phyloP scores from a whole-genome alignment of 2,113 vertebrate species.

The human region DNA sequence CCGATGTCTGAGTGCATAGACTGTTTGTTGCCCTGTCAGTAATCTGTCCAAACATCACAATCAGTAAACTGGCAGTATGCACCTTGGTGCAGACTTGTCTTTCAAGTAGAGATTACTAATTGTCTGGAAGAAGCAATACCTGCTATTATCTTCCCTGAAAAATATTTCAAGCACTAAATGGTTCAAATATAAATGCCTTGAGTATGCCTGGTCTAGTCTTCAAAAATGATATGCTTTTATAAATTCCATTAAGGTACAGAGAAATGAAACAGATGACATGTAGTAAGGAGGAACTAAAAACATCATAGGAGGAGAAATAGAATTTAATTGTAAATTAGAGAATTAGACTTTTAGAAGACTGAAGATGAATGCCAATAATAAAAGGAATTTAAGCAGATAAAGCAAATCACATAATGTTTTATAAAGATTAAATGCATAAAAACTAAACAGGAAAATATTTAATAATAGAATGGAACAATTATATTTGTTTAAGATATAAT shows the following conservation, averaged over 20 bases:
- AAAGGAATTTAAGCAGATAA: neutral
- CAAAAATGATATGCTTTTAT: neutral
- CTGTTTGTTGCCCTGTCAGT: conserved; percentile 13
- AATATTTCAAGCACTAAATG: conserved; percentile 44
- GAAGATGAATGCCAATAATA: neutral
- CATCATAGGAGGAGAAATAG: neutral
- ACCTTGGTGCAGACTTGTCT: neutral
- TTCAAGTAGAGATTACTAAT: conserved; percentile 41
- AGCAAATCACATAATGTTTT: neutral
- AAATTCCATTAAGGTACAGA: neutral
- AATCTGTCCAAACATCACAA: neutral
- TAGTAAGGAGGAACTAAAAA: neutral
- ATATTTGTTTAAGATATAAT: neutral
- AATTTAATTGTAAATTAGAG: neutral
- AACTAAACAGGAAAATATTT: neutral
- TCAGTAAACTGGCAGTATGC: neutral
- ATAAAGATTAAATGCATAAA: neutral
- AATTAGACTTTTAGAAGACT: neutral
- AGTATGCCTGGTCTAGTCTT: neutral
- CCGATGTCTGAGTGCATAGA: neutral
- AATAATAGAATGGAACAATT: neutral
- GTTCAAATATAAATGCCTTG: conserved; percentile 31
- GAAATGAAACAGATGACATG: neutral
- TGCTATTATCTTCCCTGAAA: conserved; percentile 24
- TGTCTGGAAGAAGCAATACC: conserved; percentile 38